These are phyloP conservation scores for Hypomesus transpacificus DNA, from an alignment of 2,113 vertebrate genomes.

Conservation along the genomic window DNA sequence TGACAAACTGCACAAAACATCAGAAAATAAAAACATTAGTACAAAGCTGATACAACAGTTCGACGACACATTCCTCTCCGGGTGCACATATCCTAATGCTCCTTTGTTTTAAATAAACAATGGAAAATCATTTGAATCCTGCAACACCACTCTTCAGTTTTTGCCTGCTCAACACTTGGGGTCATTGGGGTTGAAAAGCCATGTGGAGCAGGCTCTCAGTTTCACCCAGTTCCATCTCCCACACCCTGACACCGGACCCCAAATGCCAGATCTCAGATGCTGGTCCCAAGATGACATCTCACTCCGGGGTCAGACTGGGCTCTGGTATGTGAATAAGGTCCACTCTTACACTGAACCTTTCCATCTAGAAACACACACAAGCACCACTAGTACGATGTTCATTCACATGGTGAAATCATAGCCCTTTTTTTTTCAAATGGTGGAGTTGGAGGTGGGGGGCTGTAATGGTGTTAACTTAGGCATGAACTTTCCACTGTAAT, in stretches of 20 bases:
- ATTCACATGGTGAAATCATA: neutral
- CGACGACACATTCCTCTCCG: too few relatives aligned
- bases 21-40: too few relatives aligned
- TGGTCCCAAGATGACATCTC: neutral
- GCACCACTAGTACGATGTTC: neutral
- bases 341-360: neutral
- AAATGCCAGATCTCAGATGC: conserved; percentile 5
- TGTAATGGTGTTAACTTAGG: neutral
- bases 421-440: neutral
- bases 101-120: too few relatives aligned
- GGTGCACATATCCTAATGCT: too few relatives aligned
- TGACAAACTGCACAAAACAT: neutral
- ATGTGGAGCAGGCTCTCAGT: neutral
- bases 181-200: neutral
- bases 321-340: neutral
- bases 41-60: too few relatives aligned
- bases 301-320: neutral
- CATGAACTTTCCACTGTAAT: neutral
- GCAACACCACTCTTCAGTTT: neutral
- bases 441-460: neutral
- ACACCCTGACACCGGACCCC: conserved; percentile 1
- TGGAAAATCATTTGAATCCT: neutral
- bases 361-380: neutral
- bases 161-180: neutral
- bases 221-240: neutral